Conservation (phyloP, 2,888 invertebrate genomes). For the Limenitis camilla region DNA sequence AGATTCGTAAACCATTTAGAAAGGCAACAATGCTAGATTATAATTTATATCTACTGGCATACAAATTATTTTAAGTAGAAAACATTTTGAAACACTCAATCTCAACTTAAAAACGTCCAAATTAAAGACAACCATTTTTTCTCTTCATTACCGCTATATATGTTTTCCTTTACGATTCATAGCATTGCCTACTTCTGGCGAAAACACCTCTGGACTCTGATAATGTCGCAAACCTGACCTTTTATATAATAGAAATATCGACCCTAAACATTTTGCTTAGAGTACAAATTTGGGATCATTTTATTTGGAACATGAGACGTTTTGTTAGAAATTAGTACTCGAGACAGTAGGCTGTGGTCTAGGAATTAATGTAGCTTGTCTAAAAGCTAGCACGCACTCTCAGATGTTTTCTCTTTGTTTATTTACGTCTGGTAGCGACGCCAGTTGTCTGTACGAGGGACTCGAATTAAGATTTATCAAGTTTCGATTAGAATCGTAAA, state of each 20-base stretch:
- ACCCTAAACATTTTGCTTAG: not conserved
- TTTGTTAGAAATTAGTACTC: conserved; percentile 35
- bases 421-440: conserved; percentile 27
- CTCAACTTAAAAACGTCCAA: no score
- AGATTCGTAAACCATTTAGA: no score
- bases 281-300: not conserved
- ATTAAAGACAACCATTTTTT: conserved; percentile 25
- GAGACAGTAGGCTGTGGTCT: conserved; percentile 66
- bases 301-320: conserved; percentile 7
- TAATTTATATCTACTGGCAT: no score
- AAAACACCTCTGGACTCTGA: conserved; percentile 16
- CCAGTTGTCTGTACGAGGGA: not conserved
- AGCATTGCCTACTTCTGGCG: conserved; percentile 16
- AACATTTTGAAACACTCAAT: not conserved
- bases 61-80: no score
- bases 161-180: conserved; percentile 23
- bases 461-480: no score
- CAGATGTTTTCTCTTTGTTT: conserved; percentile 47
- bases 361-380: conserved; percentile 66
- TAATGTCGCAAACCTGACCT: conserved; percentile 12
- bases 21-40: no score
- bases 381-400: conserved; percentile 57
- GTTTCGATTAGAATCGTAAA: no score
- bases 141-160: conserved; percentile 33
- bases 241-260: not conserved